phyloP scores from a whole-genome alignment of 2,113 vertebrate species.

The Oryzias melastigma region DNA sequence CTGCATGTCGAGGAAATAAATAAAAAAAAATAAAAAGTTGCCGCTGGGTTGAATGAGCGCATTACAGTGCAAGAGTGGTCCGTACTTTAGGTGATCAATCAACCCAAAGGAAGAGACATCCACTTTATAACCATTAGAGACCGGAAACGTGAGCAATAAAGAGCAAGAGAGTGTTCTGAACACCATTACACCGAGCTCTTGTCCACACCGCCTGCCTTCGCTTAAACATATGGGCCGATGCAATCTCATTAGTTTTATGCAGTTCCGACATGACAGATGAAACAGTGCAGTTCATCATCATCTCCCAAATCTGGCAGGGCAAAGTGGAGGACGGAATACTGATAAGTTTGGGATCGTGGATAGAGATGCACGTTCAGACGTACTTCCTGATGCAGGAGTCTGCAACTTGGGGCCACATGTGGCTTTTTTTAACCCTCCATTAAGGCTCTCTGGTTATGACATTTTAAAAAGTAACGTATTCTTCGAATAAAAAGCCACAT shows the following conservation, averaged over 20 bases:
- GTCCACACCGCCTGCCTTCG: conserved; percentile 12
- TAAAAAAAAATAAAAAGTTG: conserved; percentile 6
- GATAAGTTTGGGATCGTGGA: conserved; percentile 30
- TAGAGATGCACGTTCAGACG: conserved; percentile 24
- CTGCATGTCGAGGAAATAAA: conserved; percentile 30
- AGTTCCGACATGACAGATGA: conserved; percentile 34
- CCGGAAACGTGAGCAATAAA: conserved; percentile 53
- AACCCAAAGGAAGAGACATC: conserved; percentile 44
- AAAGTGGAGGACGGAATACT: conserved; percentile 35
- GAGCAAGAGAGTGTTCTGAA: conserved; percentile 41
- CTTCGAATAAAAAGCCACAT: no score
- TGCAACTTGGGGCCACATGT: conserved; percentile 34
- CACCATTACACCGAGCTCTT: conserved; percentile 42
- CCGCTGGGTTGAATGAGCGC: conserved; percentile 37
- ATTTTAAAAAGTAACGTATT: no score
- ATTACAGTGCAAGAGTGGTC: conserved; percentile 47
- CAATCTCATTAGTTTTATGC: conserved; percentile 46
- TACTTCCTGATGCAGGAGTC: conserved; percentile 34
- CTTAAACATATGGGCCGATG: conserved; percentile 22
- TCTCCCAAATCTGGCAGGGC: conserved; percentile 37
- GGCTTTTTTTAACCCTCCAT: background rate
- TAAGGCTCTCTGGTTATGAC: no score
- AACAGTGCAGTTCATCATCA: conserved; percentile 49
- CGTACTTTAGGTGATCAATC: conserved; percentile 69
- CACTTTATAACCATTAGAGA: conserved; percentile 64